A percentile compares a stretch with the other conserved stretches of the same genome.
Evolutionary conservation across 2,797 vertebrate genomes (phyloP).

Genomic region (Poeciliopsis turneri): DNA sequence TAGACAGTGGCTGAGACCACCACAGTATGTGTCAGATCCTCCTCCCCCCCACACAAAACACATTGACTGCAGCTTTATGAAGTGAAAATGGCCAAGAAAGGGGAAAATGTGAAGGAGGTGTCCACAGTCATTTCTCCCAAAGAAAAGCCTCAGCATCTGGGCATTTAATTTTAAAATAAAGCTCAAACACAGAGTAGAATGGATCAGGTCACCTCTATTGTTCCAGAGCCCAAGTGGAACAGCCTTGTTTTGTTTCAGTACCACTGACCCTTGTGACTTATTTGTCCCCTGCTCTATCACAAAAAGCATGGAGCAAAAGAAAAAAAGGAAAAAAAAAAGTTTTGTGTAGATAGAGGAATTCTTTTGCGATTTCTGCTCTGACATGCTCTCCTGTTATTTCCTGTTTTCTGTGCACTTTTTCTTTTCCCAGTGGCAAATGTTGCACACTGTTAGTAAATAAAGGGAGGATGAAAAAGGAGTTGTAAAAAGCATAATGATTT

Average conservation of each 20-base stretch:
- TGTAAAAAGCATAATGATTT: constrained; percentile 72
- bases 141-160: constrained; percentile 90
- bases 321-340: constrained; percentile 28
- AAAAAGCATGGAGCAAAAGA: constrained; percentile 84
- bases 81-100: constrained; percentile 91
- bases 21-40: constrained; percentile 89
- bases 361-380: constrained; percentile 58
- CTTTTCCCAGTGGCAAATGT: constrained; percentile 67
- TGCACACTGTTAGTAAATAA: constrained; percentile 74
- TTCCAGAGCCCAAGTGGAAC: constrained; percentile 84
- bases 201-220: constrained; percentile 88
- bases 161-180: constrained; percentile 90
- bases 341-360: constrained; percentile 69
- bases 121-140: constrained; percentile 88
- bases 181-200: constrained; percentile 85
- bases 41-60: constrained; percentile 90
- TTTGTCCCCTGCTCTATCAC: constrained; percentile 86
- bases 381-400: constrained; percentile 60
- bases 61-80: constrained; percentile 98
- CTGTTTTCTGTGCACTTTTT: constrained; percentile 71
- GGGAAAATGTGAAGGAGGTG: constrained; percentile 90
- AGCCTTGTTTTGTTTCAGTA: constrained; percentile 88
- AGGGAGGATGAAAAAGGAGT: constrained; percentile 71
- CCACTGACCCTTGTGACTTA: constrained; percentile 90
- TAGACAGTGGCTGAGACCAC: constrained; percentile 92